Percentiles rank a stretch among this genome's conserved stretches.
These are phyloP conservation scores for Endomychus coccineus DNA, from an alignment of 2,888 invertebrate genomes.

Conservation along the genomic window DNA sequence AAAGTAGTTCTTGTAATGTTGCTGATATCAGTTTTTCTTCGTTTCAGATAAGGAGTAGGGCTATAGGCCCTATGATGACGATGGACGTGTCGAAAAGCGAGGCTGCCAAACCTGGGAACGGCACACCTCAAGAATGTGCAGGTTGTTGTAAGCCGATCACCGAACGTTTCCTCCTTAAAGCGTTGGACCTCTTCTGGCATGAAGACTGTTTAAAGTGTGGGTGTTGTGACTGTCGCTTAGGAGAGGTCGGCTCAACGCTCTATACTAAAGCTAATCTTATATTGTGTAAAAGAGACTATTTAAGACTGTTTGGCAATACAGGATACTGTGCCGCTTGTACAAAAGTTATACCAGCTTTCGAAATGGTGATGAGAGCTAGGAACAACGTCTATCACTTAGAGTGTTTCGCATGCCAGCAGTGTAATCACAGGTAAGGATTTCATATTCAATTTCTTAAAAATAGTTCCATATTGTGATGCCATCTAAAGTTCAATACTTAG, in stretches of 20 bases:
- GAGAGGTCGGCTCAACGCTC: conserved; percentile 91
- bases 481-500: no score
- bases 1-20: no score
- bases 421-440: conserved; percentile 82
- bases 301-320: conserved; percentile 92
- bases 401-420: conserved; percentile 97
- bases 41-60: conserved; percentile 40
- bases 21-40: conserved; percentile 20
- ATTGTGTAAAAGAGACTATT: conserved; percentile 91
- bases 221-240: conserved; percentile 93
- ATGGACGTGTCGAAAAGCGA: conserved; percentile 83
- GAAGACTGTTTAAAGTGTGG: conserved; percentile 97
- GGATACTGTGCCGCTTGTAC: conserved; percentile 96
- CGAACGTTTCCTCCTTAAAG: conserved; percentile 84
- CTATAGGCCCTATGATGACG: conserved; percentile 61
- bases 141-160: conserved; percentile 92
- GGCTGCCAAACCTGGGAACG: conserved; percentile 43
- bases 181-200: conserved; percentile 92
- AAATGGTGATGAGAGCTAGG: conserved; percentile 97
- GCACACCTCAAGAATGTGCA: conserved; percentile 71
- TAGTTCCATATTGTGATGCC: no score
- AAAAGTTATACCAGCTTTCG: conserved; percentile 96
- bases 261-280: conserved; percentile 94
- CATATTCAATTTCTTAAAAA: no score
- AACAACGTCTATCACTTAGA: conserved; percentile 96